phyloP scores from a whole-genome alignment of 2,113 vertebrate genomes.

The Hystrix cristata region DNA sequence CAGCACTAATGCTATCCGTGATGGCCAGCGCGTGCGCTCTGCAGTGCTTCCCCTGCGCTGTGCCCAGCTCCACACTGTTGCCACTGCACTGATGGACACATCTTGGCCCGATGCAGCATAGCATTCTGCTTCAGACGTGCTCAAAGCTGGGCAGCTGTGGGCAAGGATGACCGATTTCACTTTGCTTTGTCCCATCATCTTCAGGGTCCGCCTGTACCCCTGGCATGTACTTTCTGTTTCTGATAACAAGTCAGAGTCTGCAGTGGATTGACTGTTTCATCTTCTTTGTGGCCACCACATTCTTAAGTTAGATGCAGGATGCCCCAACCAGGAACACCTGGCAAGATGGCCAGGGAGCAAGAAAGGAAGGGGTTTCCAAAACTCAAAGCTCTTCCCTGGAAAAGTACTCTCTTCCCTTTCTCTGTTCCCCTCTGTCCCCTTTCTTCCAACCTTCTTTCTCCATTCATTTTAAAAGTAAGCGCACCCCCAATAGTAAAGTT shows the following conservation, averaged over 20 bases:
- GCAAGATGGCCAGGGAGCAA: not conserved
- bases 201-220: not conserved
- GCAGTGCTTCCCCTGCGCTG: too few species aligned
- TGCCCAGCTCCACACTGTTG: not conserved
- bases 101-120: not conserved
- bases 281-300: not conserved
- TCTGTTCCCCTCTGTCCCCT: not conserved
- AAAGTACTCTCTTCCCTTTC: not conserved
- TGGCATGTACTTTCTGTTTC: not conserved
- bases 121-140: too few species aligned
- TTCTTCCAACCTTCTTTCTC: not conserved
- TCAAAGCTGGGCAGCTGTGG: too few species aligned
- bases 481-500: not conserved
- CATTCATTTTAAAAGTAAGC: constrained; percentile 27
- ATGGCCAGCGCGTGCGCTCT: not conserved
- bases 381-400: not conserved
- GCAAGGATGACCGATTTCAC: not conserved
- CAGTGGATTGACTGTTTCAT: not conserved
- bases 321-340: not conserved
- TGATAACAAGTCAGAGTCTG: not conserved
- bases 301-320: not conserved
- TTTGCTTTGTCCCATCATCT: too few species aligned
- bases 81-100: too few species aligned
- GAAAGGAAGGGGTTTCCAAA: not conserved
- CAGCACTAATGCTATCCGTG: not conserved